Evolutionary conservation across 2,113 vertebrate species (phyloP).

Genomic region (Arvicanthis niloticus): DNA sequence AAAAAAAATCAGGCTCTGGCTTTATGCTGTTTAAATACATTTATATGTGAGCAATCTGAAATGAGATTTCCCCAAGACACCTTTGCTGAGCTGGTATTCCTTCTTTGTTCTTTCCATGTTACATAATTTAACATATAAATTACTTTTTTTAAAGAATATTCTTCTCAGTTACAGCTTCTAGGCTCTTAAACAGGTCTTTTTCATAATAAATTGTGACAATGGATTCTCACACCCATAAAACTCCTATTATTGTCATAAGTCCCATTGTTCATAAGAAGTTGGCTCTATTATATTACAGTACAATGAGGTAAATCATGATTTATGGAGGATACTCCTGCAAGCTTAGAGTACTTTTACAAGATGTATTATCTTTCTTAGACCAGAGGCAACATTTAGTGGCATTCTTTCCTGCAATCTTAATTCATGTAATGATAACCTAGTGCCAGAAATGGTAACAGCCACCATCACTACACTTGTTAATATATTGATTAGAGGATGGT

Average conservation of each 20-base stretch:
- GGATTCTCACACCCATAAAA: not conserved
- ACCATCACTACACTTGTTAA: not conserved
- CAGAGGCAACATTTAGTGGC: not conserved
- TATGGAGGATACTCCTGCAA: not conserved
- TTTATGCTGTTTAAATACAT: not conserved
- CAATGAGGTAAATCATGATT: not conserved
- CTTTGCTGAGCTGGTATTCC: not conserved
- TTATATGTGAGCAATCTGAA: not conserved
- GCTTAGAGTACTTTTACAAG: not conserved
- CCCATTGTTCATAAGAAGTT: not conserved
- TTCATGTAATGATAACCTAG: not conserved
- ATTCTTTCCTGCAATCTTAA: not conserved
- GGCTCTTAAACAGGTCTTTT: not conserved
- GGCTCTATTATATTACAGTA: not conserved
- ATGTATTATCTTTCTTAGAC: not conserved
- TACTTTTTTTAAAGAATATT: constrained; percentile 18
- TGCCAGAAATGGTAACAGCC: fast-evolving
- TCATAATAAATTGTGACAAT: not conserved
- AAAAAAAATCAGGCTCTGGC: not conserved
- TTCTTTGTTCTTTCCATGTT: not conserved
- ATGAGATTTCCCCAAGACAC: not conserved
- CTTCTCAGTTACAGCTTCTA: not conserved
- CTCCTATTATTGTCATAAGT: not conserved
- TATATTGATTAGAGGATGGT: not conserved
- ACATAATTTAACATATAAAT: not conserved